Percentiles rank a stretch among this genome's conserved stretches.
Conservation (phyloP, 2,888 invertebrate genomes). For the Pyralis farinalis region DNA sequence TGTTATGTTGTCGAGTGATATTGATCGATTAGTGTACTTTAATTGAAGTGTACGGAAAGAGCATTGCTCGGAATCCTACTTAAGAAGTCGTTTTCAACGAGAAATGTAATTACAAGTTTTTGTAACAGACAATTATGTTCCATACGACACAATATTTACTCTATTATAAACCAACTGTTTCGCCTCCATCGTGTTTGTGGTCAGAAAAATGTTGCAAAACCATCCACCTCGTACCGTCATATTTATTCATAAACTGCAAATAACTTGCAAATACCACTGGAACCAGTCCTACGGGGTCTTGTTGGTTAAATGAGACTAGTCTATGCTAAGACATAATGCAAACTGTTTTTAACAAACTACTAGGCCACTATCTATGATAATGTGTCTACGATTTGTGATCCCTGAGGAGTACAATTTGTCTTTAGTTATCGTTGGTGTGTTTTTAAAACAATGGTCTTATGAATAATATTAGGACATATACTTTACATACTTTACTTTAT, state of each 20-base stretch:
- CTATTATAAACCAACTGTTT: too few relatives aligned
- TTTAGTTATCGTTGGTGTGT: background rate
- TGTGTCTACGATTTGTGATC: conserved; percentile 1
- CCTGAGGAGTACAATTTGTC: background rate
- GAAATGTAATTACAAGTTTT: too few relatives aligned
- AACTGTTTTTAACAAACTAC: conserved; percentile 7
- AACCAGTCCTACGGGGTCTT: conserved; percentile 34
- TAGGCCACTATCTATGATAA: conserved; percentile 9
- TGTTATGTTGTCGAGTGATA: too few relatives aligned
- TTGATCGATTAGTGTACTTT: too few relatives aligned
- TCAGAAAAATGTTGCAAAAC: conserved; percentile 9
- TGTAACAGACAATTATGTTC: too few relatives aligned
- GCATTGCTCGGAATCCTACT: too few relatives aligned
- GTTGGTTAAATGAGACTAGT: conserved; percentile 27
- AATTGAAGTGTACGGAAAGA: too few relatives aligned
- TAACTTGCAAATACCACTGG: conserved; percentile 32
- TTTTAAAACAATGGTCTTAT: too few relatives aligned
- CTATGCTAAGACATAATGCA: conserved; percentile 25
- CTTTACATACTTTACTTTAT: too few relatives aligned
- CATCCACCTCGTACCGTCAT: conserved; percentile 18
- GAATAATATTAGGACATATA: too few relatives aligned
- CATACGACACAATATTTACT: too few relatives aligned
- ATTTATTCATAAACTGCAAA: conserved; percentile 27
- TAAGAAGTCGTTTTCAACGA: too few relatives aligned
- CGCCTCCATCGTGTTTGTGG: background rate